Percentiles rank a stretch among this genome's conserved stretches.
phyloP scores from a whole-genome alignment of 2,113 vertebrate species.

The Ophthalmolycus amberensis region DNA sequence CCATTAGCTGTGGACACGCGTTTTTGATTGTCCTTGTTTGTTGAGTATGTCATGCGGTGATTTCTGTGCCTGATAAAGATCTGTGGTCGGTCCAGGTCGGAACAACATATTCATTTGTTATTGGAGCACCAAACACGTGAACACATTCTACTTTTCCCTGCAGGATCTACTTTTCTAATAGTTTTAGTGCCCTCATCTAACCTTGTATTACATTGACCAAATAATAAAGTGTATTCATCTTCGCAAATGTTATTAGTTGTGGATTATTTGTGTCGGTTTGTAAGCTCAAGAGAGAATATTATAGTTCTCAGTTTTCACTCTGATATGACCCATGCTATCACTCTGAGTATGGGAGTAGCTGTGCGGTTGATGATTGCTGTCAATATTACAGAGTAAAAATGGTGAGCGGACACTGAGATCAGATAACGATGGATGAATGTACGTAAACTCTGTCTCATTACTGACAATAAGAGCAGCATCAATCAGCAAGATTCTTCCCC shows the following conservation, averaged over 20 bases:
- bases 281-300: no score
- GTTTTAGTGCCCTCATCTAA: not conserved
- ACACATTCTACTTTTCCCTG: not conserved
- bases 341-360: not conserved
- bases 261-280: not conserved
- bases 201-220: slow-evolving; percentile 24
- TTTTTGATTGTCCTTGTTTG: not conserved
- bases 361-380: not conserved
- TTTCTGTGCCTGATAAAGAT: not conserved
- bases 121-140: not conserved
- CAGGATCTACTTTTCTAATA: not conserved
- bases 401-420: not conserved
- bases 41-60: not conserved
- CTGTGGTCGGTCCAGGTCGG: not conserved
- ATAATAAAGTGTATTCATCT: slow-evolving; percentile 36
- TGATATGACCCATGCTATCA: not conserved
- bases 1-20: not conserved
- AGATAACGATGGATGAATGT: not conserved
- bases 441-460: not conserved
- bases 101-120: not conserved
- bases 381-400: not conserved
- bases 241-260: slow-evolving; percentile 19
- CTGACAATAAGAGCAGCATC: no score
- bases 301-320: not conserved
- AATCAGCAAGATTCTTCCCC: no score